A percentile compares a stretch with the other conserved stretches of the same genome.
phyloP scores from a whole-genome alignment of 2,113 vertebrate genomes.

The Oenanthe oenanthe region DNA sequence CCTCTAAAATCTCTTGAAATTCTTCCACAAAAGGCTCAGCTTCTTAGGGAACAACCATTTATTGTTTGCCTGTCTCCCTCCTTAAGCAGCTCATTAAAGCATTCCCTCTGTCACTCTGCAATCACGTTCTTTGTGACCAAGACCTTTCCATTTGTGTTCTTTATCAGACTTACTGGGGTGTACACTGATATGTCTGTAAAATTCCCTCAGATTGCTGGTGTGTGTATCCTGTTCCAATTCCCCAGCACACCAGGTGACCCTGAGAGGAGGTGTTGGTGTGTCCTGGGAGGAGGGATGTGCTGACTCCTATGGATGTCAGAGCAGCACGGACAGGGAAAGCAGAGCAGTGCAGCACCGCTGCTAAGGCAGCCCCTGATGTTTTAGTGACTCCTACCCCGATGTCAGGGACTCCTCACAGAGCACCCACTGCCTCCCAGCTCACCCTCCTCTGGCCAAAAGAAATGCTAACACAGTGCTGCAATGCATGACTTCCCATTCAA shows the following conservation, averaged over 20 bases:
- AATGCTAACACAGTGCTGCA: not conserved
- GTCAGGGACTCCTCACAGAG: not conserved
- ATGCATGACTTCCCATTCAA: not conserved
- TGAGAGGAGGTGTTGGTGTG: not conserved
- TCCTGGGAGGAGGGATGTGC: not conserved
- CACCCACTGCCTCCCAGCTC: not conserved
- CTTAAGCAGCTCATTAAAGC: slow-evolving; percentile 24
- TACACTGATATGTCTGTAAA: not conserved
- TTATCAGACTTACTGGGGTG: not conserved
- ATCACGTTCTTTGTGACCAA: not conserved
- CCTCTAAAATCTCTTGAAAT: slow-evolving; percentile 16
- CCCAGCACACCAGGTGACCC: not conserved
- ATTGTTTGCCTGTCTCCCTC: not conserved
- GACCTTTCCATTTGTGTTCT: not conserved
- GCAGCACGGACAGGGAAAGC: not conserved
- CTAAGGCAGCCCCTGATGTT: not conserved
- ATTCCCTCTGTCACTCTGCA: not conserved
- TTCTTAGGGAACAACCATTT: not conserved
- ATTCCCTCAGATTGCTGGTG: not conserved
- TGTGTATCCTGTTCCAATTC: fast-evolving
- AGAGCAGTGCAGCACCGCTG: not conserved
- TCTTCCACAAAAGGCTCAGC: slow-evolving; percentile 7
- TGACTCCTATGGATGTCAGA: not conserved
- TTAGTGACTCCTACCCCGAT: not conserved
- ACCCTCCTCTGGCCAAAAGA: not conserved